Evolutionary conservation across 2,888 invertebrate species (phyloP).

Genomic region (Hesperia comma): DNA sequence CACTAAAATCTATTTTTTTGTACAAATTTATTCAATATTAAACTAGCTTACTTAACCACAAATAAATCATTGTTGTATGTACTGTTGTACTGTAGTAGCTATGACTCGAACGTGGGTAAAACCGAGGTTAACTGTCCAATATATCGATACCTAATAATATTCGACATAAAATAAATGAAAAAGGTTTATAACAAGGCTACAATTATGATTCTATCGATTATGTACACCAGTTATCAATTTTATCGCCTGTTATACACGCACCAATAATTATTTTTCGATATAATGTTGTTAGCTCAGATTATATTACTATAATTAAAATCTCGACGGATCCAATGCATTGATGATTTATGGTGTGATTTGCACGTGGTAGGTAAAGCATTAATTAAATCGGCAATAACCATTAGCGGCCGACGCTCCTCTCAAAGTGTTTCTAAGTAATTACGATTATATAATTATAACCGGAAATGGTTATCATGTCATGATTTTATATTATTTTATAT

Average conservation of each 20-base stretch:
- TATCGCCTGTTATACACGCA: constrained; percentile 7
- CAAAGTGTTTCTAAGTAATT: no score
- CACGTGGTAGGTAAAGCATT: background rate
- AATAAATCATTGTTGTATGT: no score
- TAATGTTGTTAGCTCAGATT: constrained; percentile 1
- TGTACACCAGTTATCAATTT: constrained; percentile 15
- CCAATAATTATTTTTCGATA: constrained; percentile 17
- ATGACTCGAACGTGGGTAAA: background rate
- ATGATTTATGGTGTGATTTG: constrained; percentile 16
- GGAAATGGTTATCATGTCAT: no score
- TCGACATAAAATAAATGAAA: background rate
- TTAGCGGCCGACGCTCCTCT: background rate
- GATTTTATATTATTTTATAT: no score
- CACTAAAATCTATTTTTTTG: no score
- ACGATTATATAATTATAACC: no score
- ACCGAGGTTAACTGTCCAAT: background rate
- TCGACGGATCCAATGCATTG: background rate
- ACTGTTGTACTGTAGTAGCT: no score
- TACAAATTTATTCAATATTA: no score
- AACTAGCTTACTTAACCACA: no score
- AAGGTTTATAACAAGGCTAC: constrained; percentile 17
- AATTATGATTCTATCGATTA: constrained; percentile 9
- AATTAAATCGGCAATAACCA: background rate
- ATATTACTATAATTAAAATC: constrained; percentile 24
- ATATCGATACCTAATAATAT: no score